Evolutionary conservation across 2,797 vertebrate genomes (phyloP).

Genomic region (Amniataba percoides): DNA sequence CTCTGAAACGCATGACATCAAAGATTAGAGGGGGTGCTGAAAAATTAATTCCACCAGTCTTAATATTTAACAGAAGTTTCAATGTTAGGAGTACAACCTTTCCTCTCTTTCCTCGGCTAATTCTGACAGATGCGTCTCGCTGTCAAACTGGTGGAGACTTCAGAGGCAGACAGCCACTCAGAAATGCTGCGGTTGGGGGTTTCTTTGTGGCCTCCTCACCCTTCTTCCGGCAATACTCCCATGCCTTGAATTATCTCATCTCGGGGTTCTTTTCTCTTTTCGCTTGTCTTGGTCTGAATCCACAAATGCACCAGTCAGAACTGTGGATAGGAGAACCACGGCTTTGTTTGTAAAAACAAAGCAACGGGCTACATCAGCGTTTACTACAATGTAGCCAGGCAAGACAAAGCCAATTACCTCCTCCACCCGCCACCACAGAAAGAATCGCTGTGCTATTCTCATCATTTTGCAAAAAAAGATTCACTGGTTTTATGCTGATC

Average conservation of each 20-base stretch:
- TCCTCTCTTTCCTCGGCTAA: slow-evolving; percentile 39
- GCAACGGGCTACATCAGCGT: slow-evolving; percentile 72
- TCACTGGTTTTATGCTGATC: slow-evolving; percentile 52
- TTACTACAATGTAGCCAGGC: slow-evolving; percentile 59
- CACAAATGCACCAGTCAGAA: slow-evolving; percentile 45
- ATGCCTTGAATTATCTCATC: slow-evolving; percentile 47
- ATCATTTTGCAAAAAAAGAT: slow-evolving; percentile 58
- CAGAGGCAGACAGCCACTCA: slow-evolving; percentile 12
- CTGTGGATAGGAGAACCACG: slow-evolving; percentile 40
- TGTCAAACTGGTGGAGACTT: slow-evolving; percentile 44
- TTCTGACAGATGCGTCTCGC: slow-evolving; percentile 51
- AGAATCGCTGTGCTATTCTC: slow-evolving; percentile 64
- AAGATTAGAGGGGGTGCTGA: slow-evolving; percentile 62
- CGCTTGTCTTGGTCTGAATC: slow-evolving; percentile 48
- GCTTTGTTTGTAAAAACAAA: slow-evolving; percentile 77
- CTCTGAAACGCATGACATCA: slow-evolving; percentile 55
- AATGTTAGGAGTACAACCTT: slow-evolving; percentile 60
- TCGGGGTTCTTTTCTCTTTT: slow-evolving; percentile 16
- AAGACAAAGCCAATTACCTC: slow-evolving; percentile 71
- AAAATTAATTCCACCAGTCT: slow-evolving; percentile 70
- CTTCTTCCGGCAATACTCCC: slow-evolving; percentile 24
- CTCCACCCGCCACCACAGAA: slow-evolving; percentile 42
- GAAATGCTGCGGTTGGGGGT: slow-evolving; percentile 40
- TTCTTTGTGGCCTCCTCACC: slow-evolving; percentile 48
- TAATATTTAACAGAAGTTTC: slow-evolving; percentile 78